Conservation (phyloP, 2,797 vertebrate species). For the Poeciliopsis presidionis region DNA sequence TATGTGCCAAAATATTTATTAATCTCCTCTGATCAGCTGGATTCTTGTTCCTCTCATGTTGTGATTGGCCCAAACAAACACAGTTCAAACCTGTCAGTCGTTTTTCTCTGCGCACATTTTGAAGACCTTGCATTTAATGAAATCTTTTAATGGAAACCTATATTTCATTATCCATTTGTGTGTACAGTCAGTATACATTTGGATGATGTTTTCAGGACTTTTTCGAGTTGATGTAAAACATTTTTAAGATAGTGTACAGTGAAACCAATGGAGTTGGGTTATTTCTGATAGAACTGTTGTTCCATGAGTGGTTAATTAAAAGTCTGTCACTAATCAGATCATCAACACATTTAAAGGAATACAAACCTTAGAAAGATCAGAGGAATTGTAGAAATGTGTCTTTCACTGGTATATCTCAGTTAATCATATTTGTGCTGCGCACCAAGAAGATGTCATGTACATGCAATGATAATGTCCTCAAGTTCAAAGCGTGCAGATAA, state of each 20-base stretch:
- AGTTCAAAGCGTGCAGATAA: conserved; percentile 57
- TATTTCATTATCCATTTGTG: not conserved
- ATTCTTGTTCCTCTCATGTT: not conserved
- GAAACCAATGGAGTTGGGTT: not conserved
- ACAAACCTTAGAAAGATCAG: not conserved
- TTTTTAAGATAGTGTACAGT: not conserved
- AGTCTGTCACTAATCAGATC: not conserved
- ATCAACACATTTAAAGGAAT: not conserved
- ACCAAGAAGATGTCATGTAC: not conserved
- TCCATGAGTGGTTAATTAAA: not conserved
- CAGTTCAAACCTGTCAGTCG: not conserved
- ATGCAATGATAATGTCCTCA: conserved; percentile 28
- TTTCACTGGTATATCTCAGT: too few species aligned
- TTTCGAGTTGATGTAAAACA: too few species aligned
- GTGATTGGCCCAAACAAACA: not conserved
- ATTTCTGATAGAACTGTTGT: too few species aligned
- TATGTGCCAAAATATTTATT: not conserved
- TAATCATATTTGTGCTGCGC: not conserved
- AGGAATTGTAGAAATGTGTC: not conserved
- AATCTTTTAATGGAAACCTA: not conserved
- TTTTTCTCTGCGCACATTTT: not conserved
- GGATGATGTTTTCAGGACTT: too few species aligned
- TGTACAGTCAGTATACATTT: not conserved
- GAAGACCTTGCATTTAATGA: not conserved
- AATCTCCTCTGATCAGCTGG: not conserved